These are phyloP conservation scores for Philaethria dido DNA, from an alignment of 2,888 invertebrate genomes.

Conservation along the genomic window DNA sequence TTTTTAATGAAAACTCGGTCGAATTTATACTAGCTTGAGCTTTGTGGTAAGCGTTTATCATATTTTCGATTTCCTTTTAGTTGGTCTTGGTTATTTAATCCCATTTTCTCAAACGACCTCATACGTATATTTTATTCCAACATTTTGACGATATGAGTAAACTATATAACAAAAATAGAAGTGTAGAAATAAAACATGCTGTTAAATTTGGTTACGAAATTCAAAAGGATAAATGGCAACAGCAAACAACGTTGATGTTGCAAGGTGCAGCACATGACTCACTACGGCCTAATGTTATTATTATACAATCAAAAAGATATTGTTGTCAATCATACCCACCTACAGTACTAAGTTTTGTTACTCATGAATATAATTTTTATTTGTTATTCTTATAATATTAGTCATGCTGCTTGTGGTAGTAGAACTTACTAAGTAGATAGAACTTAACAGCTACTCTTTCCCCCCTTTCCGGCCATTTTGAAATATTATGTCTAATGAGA, in stretches of 20 bases:
- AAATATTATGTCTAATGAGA: constrained; percentile 8
- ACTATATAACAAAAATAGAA: background rate
- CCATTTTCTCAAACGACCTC: background rate
- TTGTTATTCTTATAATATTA: constrained; percentile 3
- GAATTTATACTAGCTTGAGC: constrained; percentile 22
- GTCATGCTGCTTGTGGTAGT: background rate
- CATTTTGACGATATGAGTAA: background rate
- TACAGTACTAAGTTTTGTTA: background rate
- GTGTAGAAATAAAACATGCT: background rate
- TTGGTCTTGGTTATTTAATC: background rate
- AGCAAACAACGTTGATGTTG: constrained; percentile 31
- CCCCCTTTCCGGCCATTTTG: constrained; percentile 15
- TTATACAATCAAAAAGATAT: background rate
- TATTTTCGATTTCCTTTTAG: constrained; percentile 34
- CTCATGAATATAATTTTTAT: background rate
- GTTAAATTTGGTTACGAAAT: constrained; percentile 22
- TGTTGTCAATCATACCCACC: constrained; percentile 3
- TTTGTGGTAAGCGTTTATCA: constrained; percentile 16
- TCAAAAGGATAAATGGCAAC: constrained; percentile 25
- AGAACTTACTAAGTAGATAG: too few relatives aligned
- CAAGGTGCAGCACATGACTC: constrained; percentile 40
- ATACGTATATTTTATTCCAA: too few relatives aligned
- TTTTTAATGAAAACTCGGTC: constrained; percentile 27
- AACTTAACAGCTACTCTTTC: background rate
- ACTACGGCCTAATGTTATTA: constrained; percentile 26